phyloP scores from a whole-genome alignment of 1,140 invertebrate species.

The Himalopsyche phryganea region DNA sequence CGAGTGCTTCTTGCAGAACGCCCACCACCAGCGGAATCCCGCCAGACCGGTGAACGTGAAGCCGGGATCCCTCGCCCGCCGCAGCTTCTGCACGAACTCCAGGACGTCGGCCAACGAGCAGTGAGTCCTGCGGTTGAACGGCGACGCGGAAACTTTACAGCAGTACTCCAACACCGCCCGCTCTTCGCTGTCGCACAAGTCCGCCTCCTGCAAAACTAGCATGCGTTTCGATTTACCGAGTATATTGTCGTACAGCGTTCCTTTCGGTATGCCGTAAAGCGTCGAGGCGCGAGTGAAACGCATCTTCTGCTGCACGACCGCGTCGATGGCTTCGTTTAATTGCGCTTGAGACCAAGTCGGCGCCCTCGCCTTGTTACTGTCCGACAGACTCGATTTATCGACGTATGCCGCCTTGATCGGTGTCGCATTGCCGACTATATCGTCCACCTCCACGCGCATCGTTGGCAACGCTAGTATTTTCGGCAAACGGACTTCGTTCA shows the following conservation, averaged over 20 bases:
- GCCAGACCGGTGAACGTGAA: constrained; percentile 65
- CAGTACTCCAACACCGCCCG: constrained; percentile 67
- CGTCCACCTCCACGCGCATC: too few relatives aligned
- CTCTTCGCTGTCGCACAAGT: constrained; percentile 60
- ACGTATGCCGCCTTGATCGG: neutral
- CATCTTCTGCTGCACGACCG: constrained; percentile 72
- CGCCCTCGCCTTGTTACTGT: constrained; percentile 54
- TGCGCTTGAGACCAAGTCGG: constrained; percentile 73
- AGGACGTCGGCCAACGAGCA: constrained; percentile 64
- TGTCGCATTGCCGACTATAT: neutral
- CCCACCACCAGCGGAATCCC: constrained; percentile 78
- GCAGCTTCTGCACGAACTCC: constrained; percentile 62
- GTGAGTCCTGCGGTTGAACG: constrained; percentile 69
- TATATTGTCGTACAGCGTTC: constrained; percentile 76
- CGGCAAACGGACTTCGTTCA: neutral
- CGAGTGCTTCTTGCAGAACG: constrained; percentile 75
- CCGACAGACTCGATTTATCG: constrained; percentile 6
- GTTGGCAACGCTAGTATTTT: neutral
- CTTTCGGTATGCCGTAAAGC: constrained; percentile 71
- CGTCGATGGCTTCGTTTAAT: constrained; percentile 71
- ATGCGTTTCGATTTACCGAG: constrained; percentile 73
- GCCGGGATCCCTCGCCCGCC: constrained; percentile 57
- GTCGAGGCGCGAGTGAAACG: constrained; percentile 71
- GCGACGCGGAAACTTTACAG: constrained; percentile 68
- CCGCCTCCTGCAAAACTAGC: constrained; percentile 69